phyloP scores from a whole-genome alignment of 2,113 vertebrate species.

The Acanthochromis polyacanthus region DNA sequence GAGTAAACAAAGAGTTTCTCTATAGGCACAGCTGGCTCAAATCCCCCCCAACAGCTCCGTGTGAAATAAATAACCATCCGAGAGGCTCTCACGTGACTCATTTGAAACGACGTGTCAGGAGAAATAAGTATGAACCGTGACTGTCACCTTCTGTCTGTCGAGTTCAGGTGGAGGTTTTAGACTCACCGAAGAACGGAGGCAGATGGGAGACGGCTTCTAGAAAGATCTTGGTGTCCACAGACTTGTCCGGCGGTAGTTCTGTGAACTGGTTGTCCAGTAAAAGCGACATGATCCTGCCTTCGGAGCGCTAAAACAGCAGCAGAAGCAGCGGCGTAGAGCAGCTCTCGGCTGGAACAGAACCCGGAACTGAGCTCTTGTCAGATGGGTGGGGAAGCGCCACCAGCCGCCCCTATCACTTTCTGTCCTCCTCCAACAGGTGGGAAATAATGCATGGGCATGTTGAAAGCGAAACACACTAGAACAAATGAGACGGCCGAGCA shows the following conservation, averaged over 20 bases:
- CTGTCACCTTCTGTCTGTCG: not conserved
- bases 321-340: not conserved
- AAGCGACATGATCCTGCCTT: slow-evolving; percentile 83
- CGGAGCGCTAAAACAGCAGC: not conserved
- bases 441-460: slow-evolving; percentile 6
- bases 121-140: slow-evolving; percentile 1
- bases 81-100: not conserved
- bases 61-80: slow-evolving; percentile 3
- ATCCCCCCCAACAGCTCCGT: not conserved
- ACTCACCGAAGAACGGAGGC: slow-evolving; percentile 94
- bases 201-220: slow-evolving; percentile 89
- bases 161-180: not conserved
- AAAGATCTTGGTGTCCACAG: slow-evolving; percentile 88
- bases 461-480: not conserved
- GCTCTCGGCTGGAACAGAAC: slow-evolving; percentile 54
- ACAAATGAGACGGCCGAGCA: not conserved
- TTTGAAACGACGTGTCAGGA: not conserved
- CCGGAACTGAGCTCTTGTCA: slow-evolving; percentile 71
- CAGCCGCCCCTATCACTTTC: slow-evolving; percentile 17
- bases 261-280: slow-evolving; percentile 90
- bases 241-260: slow-evolving; percentile 87
- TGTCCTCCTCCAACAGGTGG: slow-evolving; percentile 63
- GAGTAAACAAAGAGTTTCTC: slow-evolving; percentile 69
- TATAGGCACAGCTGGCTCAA: slow-evolving; percentile 30
- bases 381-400: slow-evolving; percentile 45